Percentiles rank a stretch among this genome's conserved stretches.
Conservation (phyloP, 2,113 vertebrate species). For the Rhegmatorhina hoffmannsi region DNA sequence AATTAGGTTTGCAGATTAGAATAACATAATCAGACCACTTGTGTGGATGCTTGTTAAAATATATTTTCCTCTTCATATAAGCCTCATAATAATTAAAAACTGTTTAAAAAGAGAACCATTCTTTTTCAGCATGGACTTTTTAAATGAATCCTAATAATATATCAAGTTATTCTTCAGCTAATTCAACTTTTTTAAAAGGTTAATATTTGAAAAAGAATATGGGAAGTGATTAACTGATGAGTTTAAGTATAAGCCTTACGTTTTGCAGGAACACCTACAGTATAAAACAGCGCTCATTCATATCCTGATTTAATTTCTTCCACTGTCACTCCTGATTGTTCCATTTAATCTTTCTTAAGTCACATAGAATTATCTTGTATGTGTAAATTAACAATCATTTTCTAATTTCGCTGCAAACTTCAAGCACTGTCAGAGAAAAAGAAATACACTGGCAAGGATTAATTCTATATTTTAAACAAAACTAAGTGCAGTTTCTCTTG, state of each 20-base stretch:
- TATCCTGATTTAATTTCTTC: conserved; percentile 79
- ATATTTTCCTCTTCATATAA: conserved; percentile 78
- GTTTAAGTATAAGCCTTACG: conserved; percentile 65
- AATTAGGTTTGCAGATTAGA: conserved; percentile 98
- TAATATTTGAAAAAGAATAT: conserved; percentile 70
- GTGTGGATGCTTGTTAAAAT: conserved; percentile 86
- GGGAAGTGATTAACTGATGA: conserved; percentile 71
- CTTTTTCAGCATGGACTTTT: conserved; percentile 55
- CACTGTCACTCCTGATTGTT: conserved; percentile 66
- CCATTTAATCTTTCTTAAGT: conserved; percentile 75
- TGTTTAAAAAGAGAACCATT: conserved; percentile 67
- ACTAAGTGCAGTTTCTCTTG: conserved; percentile 6
- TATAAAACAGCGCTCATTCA: conserved; percentile 73
- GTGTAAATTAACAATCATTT: conserved; percentile 68
- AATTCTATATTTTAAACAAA: conserved; percentile 59
- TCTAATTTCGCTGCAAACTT: conserved; percentile 60
- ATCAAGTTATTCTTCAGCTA: conserved; percentile 63
- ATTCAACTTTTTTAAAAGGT: conserved; percentile 61
- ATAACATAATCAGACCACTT: conserved; percentile 89
- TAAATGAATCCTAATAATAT: conserved; percentile 53
- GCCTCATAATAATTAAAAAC: conserved; percentile 75
- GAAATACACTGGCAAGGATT: neutral
- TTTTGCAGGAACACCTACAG: conserved; percentile 66
- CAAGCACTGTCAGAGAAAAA: conserved; percentile 23
- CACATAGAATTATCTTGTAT: conserved; percentile 66